Conservation (phyloP, 2,888 invertebrate species). For the Drosophila neonasuta region DNA sequence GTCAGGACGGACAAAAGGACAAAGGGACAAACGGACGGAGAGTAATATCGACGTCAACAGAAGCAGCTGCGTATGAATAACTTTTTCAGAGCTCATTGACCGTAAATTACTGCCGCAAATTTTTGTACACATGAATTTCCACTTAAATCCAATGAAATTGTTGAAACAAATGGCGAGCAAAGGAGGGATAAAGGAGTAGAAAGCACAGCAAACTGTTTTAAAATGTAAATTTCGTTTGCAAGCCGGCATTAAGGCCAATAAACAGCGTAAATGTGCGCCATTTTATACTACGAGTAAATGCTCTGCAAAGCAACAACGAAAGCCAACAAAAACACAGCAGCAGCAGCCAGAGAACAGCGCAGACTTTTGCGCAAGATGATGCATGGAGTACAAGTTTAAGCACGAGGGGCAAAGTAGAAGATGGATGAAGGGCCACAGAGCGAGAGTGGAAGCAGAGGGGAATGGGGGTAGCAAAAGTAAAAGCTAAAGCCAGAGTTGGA, state of each 20-base stretch:
- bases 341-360: conserved; percentile 12
- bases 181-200: conserved; percentile 45
- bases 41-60: conserved; percentile 29
- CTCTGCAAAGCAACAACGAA: conserved; percentile 40
- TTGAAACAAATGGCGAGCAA: conserved; percentile 65
- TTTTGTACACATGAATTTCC: conserved; percentile 77
- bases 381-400: conserved; percentile 31
- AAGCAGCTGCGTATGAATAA: conserved; percentile 53
- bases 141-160: conserved; percentile 77
- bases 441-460: too few species aligned
- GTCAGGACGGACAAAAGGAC: too few species aligned
- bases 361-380: conserved; percentile 52
- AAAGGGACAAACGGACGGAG: not conserved
- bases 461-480: conserved; percentile 5
- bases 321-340: conserved; percentile 7
- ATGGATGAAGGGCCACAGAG: conserved; percentile 6
- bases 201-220: conserved; percentile 71
- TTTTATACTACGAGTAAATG: conserved; percentile 68
- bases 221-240: conserved; percentile 74
- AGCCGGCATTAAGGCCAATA: conserved; percentile 77
- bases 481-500: conserved; percentile 1
- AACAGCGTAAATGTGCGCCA: conserved; percentile 75
- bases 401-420: not conserved
- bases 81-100: conserved; percentile 68
- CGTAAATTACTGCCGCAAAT: conserved; percentile 70